Conservation (phyloP, 2,888 invertebrate genomes). For the Standfussiana lucernea region DNA sequence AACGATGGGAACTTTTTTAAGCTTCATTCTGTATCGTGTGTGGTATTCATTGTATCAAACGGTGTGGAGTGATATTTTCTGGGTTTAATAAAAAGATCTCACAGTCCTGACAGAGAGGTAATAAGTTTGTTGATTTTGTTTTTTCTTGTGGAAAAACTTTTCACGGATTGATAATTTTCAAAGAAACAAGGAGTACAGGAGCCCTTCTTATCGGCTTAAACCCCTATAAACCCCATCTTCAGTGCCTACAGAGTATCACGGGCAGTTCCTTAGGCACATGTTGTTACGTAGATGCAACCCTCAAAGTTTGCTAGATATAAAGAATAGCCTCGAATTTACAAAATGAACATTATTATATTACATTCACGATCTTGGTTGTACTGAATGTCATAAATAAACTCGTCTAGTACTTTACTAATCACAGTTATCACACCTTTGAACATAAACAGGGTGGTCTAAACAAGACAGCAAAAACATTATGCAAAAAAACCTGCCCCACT, state of each 20-base stretch:
- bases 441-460: background rate
- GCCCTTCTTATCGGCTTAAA: background rate
- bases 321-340: background rate
- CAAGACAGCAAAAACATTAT: background rate
- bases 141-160: background rate
- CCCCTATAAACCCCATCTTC: background rate
- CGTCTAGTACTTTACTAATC: background rate
- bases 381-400: background rate
- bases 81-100: background rate
- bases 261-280: too few relatives aligned
- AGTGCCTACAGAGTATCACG: too few relatives aligned
- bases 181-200: background rate
- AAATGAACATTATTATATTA: background rate
- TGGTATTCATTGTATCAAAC: constrained; percentile 41
- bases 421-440: background rate
- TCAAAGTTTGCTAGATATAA: too few relatives aligned
- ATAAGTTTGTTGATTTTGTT: background rate
- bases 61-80: background rate
- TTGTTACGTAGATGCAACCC: too few relatives aligned
- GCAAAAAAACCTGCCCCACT: constrained; percentile 19
- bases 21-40: constrained; percentile 42
- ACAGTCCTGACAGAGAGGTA: background rate
- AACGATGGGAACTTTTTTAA: constrained; percentile 46
- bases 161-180: too few relatives aligned
- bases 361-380: background rate